These are phyloP conservation scores for Hydrochoerus hydrochaeris DNA, from an alignment of 2,113 vertebrate species.

Conservation along the genomic window DNA sequence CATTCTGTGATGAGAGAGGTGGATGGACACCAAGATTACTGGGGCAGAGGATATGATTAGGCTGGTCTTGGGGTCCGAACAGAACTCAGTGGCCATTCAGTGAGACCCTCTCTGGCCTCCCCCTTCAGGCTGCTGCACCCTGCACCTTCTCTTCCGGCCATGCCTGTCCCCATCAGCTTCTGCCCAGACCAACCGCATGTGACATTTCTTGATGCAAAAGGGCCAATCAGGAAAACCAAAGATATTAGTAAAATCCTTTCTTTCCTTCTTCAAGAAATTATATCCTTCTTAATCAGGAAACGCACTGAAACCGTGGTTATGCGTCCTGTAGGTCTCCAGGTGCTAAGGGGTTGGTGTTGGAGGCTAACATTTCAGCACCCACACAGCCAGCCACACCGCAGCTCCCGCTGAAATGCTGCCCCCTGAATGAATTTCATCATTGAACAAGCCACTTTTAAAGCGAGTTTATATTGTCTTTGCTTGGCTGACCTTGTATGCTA, in stretches of 20 bases:
- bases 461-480: slow-evolving; percentile 63
- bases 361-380: background rate
- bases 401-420: background rate
- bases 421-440: slow-evolving; percentile 41
- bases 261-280: slow-evolving; percentile 22
- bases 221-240: background rate
- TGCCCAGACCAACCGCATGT: accelerated
- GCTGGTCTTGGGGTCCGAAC: background rate
- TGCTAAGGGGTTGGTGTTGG: background rate
- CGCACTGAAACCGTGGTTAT: background rate
- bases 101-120: background rate
- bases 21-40: background rate
- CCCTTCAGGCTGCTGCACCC: background rate
- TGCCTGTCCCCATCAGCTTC: accelerated
- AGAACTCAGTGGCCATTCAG: background rate
- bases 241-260: background rate
- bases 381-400: background rate
- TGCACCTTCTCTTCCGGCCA: no score
- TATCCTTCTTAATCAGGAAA: slow-evolving; percentile 42
- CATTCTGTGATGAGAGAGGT: background rate
- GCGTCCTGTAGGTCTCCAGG: background rate
- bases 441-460: background rate
- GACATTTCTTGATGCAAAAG: background rate
- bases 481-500: slow-evolving; percentile 55
- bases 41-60: accelerated